Conservation (phyloP, 2,888 invertebrate species). For the Drosophila eohydei region DNA sequence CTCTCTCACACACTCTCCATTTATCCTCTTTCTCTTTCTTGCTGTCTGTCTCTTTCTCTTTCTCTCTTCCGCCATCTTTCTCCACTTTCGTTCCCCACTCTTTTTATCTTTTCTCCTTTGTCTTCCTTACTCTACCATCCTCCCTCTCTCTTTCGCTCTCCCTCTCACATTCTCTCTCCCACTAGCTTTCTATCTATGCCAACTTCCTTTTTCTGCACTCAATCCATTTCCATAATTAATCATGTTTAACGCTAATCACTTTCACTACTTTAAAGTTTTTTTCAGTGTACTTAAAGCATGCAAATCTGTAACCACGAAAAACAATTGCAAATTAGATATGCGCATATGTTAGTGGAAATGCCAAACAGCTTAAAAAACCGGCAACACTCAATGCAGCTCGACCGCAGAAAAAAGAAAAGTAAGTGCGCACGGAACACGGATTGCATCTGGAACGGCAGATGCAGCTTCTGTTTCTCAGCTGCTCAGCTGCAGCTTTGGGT, state of each 20-base stretch:
- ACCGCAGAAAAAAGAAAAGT: constrained; percentile 7
- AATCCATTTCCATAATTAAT: not conserved
- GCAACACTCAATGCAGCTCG: constrained; percentile 25
- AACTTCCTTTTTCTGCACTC: too few species aligned
- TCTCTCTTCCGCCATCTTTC: not conserved
- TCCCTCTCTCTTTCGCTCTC: too few species aligned
- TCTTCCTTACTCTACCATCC: not conserved
- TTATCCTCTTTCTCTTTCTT: not conserved
- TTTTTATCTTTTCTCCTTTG: not conserved
- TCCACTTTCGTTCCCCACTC: too few species aligned
- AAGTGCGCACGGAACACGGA: constrained; percentile 7
- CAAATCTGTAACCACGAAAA: constrained; percentile 66
- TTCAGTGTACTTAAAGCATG: constrained; percentile 38
- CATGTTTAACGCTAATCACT: not conserved
- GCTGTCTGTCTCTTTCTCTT: not conserved
- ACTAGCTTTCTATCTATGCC: too few species aligned
- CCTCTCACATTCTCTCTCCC: not conserved
- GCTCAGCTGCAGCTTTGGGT: constrained; percentile 28
- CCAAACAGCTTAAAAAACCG: constrained; percentile 55
- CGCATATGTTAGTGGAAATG: constrained; percentile 69
- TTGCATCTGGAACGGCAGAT: constrained; percentile 28
- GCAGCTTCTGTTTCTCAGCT: constrained; percentile 12
- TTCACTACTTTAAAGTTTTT: not conserved
- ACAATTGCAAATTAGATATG: constrained; percentile 75
- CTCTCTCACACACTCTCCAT: not conserved